These are phyloP conservation scores for Ephydatia muelleri DNA, from an alignment of 37 sponge, comb jelly and placozoan species.

Conservation along the genomic window DNA sequence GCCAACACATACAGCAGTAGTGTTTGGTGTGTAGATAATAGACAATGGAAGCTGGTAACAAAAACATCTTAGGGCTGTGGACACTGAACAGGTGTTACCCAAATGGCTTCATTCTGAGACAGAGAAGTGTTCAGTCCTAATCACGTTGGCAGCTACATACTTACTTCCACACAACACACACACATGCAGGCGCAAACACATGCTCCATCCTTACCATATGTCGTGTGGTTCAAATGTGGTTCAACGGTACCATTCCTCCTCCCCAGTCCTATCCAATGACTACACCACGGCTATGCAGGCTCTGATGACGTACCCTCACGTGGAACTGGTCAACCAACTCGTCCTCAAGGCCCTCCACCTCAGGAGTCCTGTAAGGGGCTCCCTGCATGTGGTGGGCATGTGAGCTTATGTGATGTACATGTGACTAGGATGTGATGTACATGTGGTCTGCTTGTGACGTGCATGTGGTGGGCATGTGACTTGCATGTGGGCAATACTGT, in stretches of 20 bases:
- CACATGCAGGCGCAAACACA: no score
- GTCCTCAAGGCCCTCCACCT: slow-evolving; percentile 87
- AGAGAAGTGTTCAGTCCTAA: no score
- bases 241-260: not conserved
- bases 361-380: slow-evolving; percentile 74
- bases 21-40: no score
- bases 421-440: not conserved
- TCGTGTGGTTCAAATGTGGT: not conserved
- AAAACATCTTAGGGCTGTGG: no score
- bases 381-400: not conserved
- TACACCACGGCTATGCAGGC: slow-evolving; percentile 81
- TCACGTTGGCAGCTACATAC: no score
- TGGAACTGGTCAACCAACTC: slow-evolving; percentile 73
- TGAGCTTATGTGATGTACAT: not conserved
- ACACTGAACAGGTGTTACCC: no score
- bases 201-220: no score
- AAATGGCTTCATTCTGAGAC: no score
- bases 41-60: no score
- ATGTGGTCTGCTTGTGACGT: not conserved
- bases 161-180: no score
- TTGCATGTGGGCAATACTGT: slow-evolving; percentile 37
- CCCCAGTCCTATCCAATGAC: slow-evolving; percentile 83
- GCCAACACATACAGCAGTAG: no score
- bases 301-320: slow-evolving; percentile 87
- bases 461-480: slow-evolving; percentile 33